Percentiles rank a stretch among this genome's conserved stretches.
These are phyloP conservation scores for Hylaea fasciaria DNA, from an alignment of 2,888 invertebrate species.

Conservation along the genomic window DNA sequence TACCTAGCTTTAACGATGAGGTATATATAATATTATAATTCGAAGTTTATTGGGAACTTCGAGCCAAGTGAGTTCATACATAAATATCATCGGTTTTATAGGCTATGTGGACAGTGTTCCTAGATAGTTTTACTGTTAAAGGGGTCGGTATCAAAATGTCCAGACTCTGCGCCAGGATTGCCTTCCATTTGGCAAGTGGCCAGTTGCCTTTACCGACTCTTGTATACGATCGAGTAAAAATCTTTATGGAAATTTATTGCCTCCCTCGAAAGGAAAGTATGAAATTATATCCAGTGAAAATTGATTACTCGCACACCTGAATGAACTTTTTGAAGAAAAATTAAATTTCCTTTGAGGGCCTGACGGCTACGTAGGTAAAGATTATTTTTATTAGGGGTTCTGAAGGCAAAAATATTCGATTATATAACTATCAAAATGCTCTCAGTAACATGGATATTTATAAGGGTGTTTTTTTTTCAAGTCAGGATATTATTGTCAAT, in stretches of 20 bases:
- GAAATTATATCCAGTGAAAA: slow-evolving; percentile 20
- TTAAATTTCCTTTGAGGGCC: slow-evolving; percentile 12
- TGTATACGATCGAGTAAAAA: slow-evolving; percentile 57
- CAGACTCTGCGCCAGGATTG: slow-evolving; percentile 72
- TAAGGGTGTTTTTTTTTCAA: no score
- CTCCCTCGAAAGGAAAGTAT: slow-evolving; percentile 31
- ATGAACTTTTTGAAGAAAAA: slow-evolving; percentile 19
- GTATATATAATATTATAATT: not conserved
- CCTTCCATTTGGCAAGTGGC: slow-evolving; percentile 71
- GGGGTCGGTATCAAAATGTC: slow-evolving; percentile 61
- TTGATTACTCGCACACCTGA: slow-evolving; percentile 21
- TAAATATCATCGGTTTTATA: not conserved
- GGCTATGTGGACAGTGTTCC: not conserved
- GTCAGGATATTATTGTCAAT: no score
- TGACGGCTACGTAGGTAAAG: not conserved
- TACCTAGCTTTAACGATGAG: no score
- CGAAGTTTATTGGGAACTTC: not conserved
- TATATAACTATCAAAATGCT: no score
- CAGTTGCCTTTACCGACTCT: slow-evolving; percentile 63
- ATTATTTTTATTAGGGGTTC: not conserved
- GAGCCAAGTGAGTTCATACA: not conserved
- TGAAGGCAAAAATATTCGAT: not conserved
- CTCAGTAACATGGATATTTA: no score
- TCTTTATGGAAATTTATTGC: slow-evolving; percentile 53
- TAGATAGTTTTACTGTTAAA: slow-evolving; percentile 1